Percentiles rank a stretch among this genome's conserved stretches.
These are phyloP conservation scores for Heliconius hermathena DNA, from an alignment of 1,140 invertebrate species.

Conservation along the genomic window DNA sequence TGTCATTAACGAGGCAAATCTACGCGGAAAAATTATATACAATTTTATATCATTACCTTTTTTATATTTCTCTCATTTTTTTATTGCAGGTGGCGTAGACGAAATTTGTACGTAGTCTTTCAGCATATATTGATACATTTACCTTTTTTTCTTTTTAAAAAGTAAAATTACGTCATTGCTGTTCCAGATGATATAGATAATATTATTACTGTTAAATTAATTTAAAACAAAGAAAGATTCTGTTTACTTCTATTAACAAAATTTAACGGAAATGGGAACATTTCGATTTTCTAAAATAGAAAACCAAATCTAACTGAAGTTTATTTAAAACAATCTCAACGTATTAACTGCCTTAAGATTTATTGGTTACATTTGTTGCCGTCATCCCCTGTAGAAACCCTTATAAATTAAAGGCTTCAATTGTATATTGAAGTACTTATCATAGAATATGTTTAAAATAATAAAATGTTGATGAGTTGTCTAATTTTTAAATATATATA, in stretches of 20 bases:
- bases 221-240: too few relatives aligned
- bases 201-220: neutral
- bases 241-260: neutral
- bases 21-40: too few relatives aligned
- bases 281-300: neutral
- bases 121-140: too few relatives aligned
- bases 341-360: conserved; percentile 17
- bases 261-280: neutral
- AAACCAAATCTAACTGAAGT: conserved; percentile 4
- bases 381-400: conserved; percentile 4
- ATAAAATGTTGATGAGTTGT: neutral
- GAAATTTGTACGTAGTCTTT: too few relatives aligned
- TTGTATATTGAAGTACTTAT: conserved; percentile 4
- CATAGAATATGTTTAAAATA: neutral
- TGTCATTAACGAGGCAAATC: neutral
- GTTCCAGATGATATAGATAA: too few relatives aligned
- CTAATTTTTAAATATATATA: neutral
- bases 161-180: too few relatives aligned
- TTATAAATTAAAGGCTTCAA: conserved; percentile 21
- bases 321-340: conserved; percentile 22
- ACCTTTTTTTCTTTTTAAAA: too few relatives aligned
- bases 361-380: conserved; percentile 18
- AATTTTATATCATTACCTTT: too few relatives aligned
- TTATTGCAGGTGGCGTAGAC: too few relatives aligned
- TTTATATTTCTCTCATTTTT: too few relatives aligned